Evolutionary conservation across 1,140 invertebrate genomes (phyloP), one percentile per base, ranked within the genome.

Genomic region (Calycopis cecrops): DNA sequence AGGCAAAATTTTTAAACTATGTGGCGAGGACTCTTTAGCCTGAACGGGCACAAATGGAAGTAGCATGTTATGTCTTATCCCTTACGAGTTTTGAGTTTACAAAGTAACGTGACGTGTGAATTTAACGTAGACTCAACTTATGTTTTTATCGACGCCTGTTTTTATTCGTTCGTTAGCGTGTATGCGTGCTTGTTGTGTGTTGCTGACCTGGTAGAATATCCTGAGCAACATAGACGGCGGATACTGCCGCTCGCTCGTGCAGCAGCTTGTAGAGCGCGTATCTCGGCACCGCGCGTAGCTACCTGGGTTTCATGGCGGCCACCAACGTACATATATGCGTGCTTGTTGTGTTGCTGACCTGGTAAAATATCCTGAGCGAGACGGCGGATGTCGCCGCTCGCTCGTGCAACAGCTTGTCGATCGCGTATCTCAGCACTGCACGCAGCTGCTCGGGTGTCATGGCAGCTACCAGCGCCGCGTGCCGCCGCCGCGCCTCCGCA

Each of bases 241-340:
- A 92, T 90, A 14, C 91, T 90, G 49, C 71, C 48, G 16, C 38
- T 54, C 87, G 83, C 57, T 88, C 71, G 35, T 78, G 71, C n/a
- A 92, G 90, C 35, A 96, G 81, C 71, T 95, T 95, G 55, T 89
- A 90, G 21, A 95, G 82, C 53, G 92, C 88, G 73, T 96, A 96
- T 16, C 91, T 90, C 8, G 95, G 82, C 38, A 92, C 90, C 56
- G 93, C 91, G 12, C 86, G 86, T n/a, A 95, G 79, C 55, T 93
- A 89, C 12, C 89, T 82, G 33, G 82, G 76, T n/a, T 88, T 89
- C 61, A 94, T 88, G 35, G 88, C 79, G 14, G 88, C 68, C 11
- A 87, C 86, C 38, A 85, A 69, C 35, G 76, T 95, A 79, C 69
- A 90, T 91, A 67, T 93, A 92, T 0, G 92, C 91, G 11, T 17